Evolutionary conservation across 2,113 vertebrate genomes (phyloP).

Genomic region (Anarhynchus alexandrinus): DNA sequence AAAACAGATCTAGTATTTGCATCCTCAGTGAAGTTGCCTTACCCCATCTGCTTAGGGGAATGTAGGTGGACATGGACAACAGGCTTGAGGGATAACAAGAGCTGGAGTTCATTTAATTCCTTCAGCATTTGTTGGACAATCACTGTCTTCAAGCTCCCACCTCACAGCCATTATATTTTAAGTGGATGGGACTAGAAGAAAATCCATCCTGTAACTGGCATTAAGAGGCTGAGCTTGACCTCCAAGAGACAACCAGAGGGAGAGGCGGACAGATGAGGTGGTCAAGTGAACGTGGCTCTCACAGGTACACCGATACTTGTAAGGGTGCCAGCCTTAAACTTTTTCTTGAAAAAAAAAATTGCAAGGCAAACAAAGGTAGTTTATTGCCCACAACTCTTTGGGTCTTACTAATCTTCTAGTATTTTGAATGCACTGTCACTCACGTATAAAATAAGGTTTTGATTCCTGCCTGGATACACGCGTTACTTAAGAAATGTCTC

Average conservation of each 20-base stretch:
- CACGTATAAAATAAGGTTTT: not conserved
- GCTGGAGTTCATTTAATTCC: not conserved
- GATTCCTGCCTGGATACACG: not conserved
- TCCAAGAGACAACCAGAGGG: not conserved
- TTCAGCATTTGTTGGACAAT: not conserved
- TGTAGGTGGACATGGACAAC: not conserved
- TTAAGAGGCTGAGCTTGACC: not conserved
- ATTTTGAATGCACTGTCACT: not conserved
- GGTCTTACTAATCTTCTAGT: not conserved
- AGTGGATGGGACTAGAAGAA: not conserved
- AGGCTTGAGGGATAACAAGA: not conserved
- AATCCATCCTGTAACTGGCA: not conserved
- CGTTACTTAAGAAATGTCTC: not conserved
- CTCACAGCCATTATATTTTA: not conserved
- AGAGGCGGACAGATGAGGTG: not conserved
- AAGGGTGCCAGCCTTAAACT: not conserved
- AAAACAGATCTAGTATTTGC: not conserved
- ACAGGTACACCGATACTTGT: not conserved
- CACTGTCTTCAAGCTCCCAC: not conserved
- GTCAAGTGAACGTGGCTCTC: not conserved
- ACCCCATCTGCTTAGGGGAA: not conserved
- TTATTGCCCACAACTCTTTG: not conserved
- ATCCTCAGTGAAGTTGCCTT: not conserved
- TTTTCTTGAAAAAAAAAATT: not conserved
- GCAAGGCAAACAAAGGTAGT: not conserved